A percentile compares a stretch with the other conserved stretches of the same genome.
phyloP scores from a whole-genome alignment of 2,797 vertebrate genomes.

The Sphenopsis melanotis region DNA sequence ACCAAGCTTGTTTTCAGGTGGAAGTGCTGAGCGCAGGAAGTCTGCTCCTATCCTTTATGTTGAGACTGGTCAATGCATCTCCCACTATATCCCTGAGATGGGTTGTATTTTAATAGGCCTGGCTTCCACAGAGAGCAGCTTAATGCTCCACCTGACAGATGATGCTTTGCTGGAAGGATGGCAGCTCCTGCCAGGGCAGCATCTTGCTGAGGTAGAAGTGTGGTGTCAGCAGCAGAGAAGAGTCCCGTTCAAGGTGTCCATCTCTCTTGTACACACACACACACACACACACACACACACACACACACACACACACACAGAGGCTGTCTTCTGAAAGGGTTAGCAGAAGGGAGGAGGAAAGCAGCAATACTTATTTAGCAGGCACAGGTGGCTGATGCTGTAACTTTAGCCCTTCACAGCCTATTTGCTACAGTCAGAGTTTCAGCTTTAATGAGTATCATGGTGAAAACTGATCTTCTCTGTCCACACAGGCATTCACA shows the following conservation, averaged over 20 bases:
- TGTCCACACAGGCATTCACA: neutral
- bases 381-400: neutral
- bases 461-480: neutral
- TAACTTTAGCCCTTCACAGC: neutral
- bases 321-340: neutral
- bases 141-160: constrained; percentile 44
- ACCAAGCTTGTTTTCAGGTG: constrained; percentile 42
- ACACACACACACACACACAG: too few species aligned
- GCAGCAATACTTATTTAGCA: neutral
- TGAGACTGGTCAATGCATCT: constrained; percentile 21
- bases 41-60: constrained; percentile 28
- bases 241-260: neutral
- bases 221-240: constrained; percentile 47
- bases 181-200: constrained; percentile 42
- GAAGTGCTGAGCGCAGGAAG: constrained; percentile 59
- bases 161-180: constrained; percentile 13
- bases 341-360: neutral
- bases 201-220: constrained; percentile 13
- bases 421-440: neutral
- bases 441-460: neutral
- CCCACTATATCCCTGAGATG: constrained; percentile 21
- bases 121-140: constrained; percentile 11
- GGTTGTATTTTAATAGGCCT: constrained; percentile 64
- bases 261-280: neutral
- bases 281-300: too few species aligned